Conservation (phyloP, 2,113 vertebrate species). For the Hydrochoerus hydrochaeris region DNA sequence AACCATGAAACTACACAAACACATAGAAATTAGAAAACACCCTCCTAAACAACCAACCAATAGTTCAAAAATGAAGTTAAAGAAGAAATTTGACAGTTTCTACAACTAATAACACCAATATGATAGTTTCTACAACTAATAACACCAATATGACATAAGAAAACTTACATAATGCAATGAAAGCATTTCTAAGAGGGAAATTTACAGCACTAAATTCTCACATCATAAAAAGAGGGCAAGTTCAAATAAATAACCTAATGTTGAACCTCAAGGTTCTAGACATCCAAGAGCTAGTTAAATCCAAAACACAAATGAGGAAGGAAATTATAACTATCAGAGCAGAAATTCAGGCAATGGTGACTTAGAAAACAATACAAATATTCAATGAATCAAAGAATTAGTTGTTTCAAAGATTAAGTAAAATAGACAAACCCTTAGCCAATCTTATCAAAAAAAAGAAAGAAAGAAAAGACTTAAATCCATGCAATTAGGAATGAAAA, state of each 20-base stretch:
- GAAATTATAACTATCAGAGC: not conserved
- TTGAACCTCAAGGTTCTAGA: not conserved
- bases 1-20: not conserved
- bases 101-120: not conserved
- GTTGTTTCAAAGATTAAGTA: not conserved
- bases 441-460: not conserved
- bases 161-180: not conserved
- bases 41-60: not conserved
- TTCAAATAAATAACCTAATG: not conserved
- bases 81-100: not conserved
- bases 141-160: not conserved
- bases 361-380: not conserved
- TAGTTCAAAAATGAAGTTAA: not conserved
- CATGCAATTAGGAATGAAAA: not conserved
- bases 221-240: not conserved
- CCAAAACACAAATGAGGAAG: not conserved
- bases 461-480: not conserved
- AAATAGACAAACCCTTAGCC: not conserved
- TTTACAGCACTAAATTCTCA: not conserved
- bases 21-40: not conserved
- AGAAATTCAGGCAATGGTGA: not conserved
- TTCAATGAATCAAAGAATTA: not conserved
- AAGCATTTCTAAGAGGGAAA: not conserved
- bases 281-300: not conserved
- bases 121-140: not conserved